phyloP scores from a whole-genome alignment of 2,797 vertebrate species.

The Chromis chromis region DNA sequence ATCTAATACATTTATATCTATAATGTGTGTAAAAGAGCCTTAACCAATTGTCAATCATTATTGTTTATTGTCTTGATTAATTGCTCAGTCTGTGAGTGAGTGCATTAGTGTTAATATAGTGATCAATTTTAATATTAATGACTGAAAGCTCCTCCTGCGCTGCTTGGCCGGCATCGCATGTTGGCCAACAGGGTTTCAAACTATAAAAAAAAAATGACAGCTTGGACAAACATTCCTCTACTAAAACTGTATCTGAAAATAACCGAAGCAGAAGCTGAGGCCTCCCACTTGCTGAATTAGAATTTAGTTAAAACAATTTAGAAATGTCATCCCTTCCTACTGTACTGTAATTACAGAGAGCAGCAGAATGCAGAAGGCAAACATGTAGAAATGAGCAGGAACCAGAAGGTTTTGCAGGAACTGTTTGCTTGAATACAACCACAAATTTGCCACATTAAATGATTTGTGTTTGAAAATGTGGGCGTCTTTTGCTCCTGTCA shows the following conservation, averaged over 20 bases:
- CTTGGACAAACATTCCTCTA: neutral
- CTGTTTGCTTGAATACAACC: conserved; percentile 17
- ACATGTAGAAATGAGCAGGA: neutral
- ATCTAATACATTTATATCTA: neutral
- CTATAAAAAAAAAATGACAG: neutral
- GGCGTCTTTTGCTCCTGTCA: conserved; percentile 2
- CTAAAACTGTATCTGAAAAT: neutral
- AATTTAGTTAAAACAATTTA: neutral
- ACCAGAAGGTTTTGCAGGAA: neutral
- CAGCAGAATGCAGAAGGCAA: neutral
- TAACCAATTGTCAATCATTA: neutral
- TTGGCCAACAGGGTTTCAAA: neutral
- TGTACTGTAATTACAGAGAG: neutral
- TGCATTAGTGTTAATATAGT: neutral
- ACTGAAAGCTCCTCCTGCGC: neutral
- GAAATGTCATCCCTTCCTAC: neutral
- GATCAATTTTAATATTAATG: neutral
- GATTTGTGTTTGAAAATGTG: conserved; percentile 25
- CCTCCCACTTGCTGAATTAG: neutral
- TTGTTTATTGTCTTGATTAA: neutral
- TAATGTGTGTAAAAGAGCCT: neutral
- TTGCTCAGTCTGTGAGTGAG: neutral
- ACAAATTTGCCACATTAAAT: conserved; percentile 16
- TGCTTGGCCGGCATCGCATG: neutral
- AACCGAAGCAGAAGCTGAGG: neutral